phyloP scores from a whole-genome alignment of 2,888 invertebrate species.

The Calameuta filiformis region DNA sequence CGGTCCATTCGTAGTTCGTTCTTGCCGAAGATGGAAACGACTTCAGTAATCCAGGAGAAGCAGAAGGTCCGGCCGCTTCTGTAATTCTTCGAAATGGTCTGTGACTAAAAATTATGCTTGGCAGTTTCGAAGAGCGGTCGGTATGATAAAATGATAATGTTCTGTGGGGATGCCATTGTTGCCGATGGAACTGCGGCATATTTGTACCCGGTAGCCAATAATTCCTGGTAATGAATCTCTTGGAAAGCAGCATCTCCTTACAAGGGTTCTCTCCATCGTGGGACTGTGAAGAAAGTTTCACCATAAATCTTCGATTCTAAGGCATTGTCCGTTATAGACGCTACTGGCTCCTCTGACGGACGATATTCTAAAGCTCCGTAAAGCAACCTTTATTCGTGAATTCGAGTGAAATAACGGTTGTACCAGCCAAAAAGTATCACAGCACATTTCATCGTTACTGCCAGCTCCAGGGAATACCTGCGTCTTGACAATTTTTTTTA shows the following conservation, averaged over 20 bases:
- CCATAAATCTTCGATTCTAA: slow-evolving; percentile 48
- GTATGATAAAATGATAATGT: not conserved
- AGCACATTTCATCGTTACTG: not conserved
- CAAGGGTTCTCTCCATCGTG: slow-evolving; percentile 13
- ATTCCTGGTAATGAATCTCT: slow-evolving; percentile 22
- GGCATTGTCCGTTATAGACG: slow-evolving; percentile 37
- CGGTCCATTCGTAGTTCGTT: not conserved
- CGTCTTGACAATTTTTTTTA: not conserved
- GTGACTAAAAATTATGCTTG: not conserved
- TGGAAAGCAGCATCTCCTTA: slow-evolving; percentile 14
- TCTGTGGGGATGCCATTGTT: not conserved
- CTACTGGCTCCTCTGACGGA: not conserved
- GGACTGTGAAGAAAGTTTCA: slow-evolving; percentile 42
- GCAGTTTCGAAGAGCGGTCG: not conserved
- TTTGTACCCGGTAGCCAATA: slow-evolving; percentile 12
- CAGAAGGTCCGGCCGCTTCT: not conserved
- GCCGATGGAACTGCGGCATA: slow-evolving; percentile 12
- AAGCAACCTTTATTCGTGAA: not conserved
- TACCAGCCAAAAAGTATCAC: not conserved
- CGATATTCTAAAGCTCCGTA: not conserved
- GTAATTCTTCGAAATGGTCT: not conserved
- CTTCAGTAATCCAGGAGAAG: not conserved
- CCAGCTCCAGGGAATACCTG: not conserved
- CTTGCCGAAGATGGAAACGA: not conserved
- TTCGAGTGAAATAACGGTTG: not conserved